A percentile compares a stretch with the other conserved stretches of the same genome.
These are phyloP conservation scores for Drosophila nikananu DNA, from an alignment of 1,140 invertebrate species.

Conservation along the genomic window DNA sequence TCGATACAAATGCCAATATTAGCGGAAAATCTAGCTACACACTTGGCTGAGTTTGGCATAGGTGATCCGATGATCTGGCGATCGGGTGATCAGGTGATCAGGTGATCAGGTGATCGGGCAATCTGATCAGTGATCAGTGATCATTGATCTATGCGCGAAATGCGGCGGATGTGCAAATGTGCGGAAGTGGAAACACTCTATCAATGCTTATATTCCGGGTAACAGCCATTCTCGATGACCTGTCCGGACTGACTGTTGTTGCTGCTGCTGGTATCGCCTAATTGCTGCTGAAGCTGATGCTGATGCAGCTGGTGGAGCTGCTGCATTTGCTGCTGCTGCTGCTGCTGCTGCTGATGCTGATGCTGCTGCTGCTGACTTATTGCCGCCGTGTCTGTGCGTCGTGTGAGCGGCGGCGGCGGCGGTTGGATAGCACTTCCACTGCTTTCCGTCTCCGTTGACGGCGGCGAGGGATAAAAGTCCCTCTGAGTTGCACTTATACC, in stretches of 20 bases:
- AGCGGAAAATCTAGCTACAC: constrained; percentile 17
- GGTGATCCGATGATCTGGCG: constrained; percentile 19
- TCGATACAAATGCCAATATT: constrained; percentile 40
- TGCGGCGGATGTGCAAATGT: constrained; percentile 15
- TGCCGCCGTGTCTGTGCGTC: constrained; percentile 65
- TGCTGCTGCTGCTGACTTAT: constrained; percentile 65
- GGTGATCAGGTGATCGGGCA: neutral
- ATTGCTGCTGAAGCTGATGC: constrained; percentile 76
- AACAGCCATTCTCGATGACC: constrained; percentile 85
- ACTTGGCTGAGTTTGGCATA: constrained; percentile 24
- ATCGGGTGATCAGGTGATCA: neutral
- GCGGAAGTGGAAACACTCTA: constrained; percentile 63
- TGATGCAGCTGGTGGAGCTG: constrained; percentile 64
- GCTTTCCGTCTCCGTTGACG: constrained; percentile 86
- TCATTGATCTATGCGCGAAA: constrained; percentile 2
- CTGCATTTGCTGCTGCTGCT: constrained; percentile 58
- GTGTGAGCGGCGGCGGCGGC: constrained; percentile 73
- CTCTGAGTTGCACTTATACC: constrained; percentile 85
- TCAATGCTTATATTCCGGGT: constrained; percentile 87
- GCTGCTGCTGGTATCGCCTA: constrained; percentile 84
- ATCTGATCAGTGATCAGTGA: neutral
- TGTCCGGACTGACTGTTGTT: constrained; percentile 85
- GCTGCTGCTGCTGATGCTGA: constrained; percentile 64
- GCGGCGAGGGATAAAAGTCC: constrained; percentile 85
- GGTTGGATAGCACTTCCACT: constrained; percentile 85